Base-by-base conservation (phyloP, 2,888 invertebrate species). In the Melolontha melolontha region DNA sequence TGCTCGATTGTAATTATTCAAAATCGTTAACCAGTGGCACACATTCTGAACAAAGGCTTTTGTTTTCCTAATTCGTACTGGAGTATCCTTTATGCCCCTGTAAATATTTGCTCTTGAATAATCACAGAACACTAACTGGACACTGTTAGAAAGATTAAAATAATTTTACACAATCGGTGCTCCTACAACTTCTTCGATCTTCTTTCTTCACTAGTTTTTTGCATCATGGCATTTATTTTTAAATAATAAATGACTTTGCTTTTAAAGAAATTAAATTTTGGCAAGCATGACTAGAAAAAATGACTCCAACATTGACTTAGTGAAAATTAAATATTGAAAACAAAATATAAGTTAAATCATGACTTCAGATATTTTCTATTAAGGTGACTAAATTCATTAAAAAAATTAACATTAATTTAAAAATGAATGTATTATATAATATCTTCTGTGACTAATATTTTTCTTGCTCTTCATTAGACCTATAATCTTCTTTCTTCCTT, bases 1-100 rank as follows among this genome's bases (percentile, higher is more conserved):
- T n/a, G 69, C 52, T 39, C 59, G 47, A 34, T 72, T 70, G 63
- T 71, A 71, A 40, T 73, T 68, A 64, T 72, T 70, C 12, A 76
- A 63, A 66, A 71, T 64, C 39, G 71, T 55, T 41, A 76, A 49
- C 62, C 69, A 69, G 57, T 54, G 69, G 10, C 68, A 71, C 40
- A 76, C 49, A 22, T 74, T 74, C 41, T 69, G 54, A 22, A 73
- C 63, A 66, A 72, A 75, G 40, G 71, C 70, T 11, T 47, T 44
- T 7, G 70, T 70, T 44, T 68, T 64, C 39, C 68, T 64, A 49
- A 69, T 63, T 54, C 67, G 39, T 41, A 69, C 67, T 41, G 71
- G 67, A 16, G 70, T 72, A 17, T 64, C 62, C 41, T 72, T 70
- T 49, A 75, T 73, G 27, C 71, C 74, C 64, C 75, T 75, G 71